These are phyloP conservation scores for Pammene fasciana DNA, from an alignment of 2,888 invertebrate species.

Conservation along the genomic window DNA sequence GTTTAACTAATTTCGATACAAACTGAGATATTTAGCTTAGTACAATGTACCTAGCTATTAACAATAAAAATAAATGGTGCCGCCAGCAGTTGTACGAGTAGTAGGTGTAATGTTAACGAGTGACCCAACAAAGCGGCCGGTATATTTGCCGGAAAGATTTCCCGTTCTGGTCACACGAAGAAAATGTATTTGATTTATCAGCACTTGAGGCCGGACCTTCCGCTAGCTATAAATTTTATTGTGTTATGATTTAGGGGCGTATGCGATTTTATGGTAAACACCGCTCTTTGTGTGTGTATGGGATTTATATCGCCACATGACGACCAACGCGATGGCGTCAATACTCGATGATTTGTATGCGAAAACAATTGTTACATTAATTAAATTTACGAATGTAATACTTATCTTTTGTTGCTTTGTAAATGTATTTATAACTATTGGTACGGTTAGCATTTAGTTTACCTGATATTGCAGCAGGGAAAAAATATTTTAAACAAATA, in stretches of 20 bases:
- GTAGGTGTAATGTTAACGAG: conserved; percentile 41
- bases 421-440: neutral
- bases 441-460: too few species aligned
- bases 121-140: conserved; percentile 47
- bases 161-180: conserved; percentile 76
- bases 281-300: conserved; percentile 74
- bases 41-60: too few species aligned
- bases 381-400: neutral
- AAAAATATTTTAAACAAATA: too few species aligned
- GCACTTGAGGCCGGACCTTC: conserved; percentile 82
- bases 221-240: conserved; percentile 82
- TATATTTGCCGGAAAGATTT: conserved; percentile 78
- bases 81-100: conserved; percentile 28
- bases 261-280: conserved; percentile 82
- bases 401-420: neutral
- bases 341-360: conserved; percentile 40
- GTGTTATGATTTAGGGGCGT: conserved; percentile 81
- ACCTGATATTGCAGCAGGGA: too few species aligned
- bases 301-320: conserved; percentile 68
- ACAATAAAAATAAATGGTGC: conserved; percentile 26
- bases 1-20: too few species aligned
- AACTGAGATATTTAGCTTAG: too few species aligned
- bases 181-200: conserved; percentile 82
- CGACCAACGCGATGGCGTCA: conserved; percentile 54
- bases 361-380: conserved; percentile 21